Percentiles rank a stretch among this genome's conserved stretches.
These are phyloP conservation scores for Myotis myotis DNA, from an alignment of 2,797 vertebrate species.

Conservation along the genomic window DNA sequence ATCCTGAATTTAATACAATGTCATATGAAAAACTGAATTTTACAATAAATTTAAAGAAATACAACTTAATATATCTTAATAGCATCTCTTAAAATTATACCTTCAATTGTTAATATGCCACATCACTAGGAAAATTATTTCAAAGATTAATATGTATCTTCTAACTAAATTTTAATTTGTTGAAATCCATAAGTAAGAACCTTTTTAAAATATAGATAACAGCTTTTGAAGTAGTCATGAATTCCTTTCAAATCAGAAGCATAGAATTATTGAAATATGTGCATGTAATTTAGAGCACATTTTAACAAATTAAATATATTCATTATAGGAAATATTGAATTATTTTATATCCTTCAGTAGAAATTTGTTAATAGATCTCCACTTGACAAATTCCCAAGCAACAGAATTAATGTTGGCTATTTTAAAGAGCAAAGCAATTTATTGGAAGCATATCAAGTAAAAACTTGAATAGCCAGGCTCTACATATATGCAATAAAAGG, in stretches of 20 bases:
- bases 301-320: slow-evolving; percentile 60
- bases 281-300: slow-evolving; percentile 54
- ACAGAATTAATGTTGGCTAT: slow-evolving; percentile 46
- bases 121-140: slow-evolving; percentile 62
- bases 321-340: slow-evolving; percentile 48
- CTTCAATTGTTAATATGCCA: slow-evolving; percentile 51
- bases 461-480: background rate
- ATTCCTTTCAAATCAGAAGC: slow-evolving; percentile 63
- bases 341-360: slow-evolving; percentile 55
- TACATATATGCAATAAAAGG: background rate
- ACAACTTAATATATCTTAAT: slow-evolving; percentile 46
- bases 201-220: slow-evolving; percentile 30
- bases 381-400: slow-evolving; percentile 60
- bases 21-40: slow-evolving; percentile 38
- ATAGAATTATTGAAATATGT: slow-evolving; percentile 49
- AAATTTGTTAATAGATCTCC: slow-evolving; percentile 64
- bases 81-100: slow-evolving; percentile 56
- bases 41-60: slow-evolving; percentile 61
- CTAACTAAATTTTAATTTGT: slow-evolving; percentile 65
- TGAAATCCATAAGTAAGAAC: slow-evolving; percentile 65
- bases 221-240: slow-evolving; percentile 34
- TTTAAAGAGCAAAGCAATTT: slow-evolving; percentile 55
- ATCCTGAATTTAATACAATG: background rate
- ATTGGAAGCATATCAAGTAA: slow-evolving; percentile 6
- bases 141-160: slow-evolving; percentile 53